These are phyloP conservation scores for Brassicogethes aeneus DNA, from an alignment of 2,888 invertebrate genomes.

Conservation along the genomic window DNA sequence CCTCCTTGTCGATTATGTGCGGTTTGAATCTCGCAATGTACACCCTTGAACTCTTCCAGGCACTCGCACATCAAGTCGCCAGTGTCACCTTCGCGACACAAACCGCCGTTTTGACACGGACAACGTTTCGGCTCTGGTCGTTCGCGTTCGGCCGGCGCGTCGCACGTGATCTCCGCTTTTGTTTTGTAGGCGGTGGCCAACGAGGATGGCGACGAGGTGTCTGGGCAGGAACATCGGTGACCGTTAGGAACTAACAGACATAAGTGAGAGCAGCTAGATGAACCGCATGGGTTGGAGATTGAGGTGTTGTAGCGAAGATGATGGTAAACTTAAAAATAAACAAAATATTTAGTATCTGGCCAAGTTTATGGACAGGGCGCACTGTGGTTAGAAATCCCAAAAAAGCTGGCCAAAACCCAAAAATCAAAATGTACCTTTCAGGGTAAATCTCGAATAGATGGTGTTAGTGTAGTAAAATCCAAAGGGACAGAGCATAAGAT, in stretches of 20 bases:
- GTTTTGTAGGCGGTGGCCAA: constrained; percentile 31
- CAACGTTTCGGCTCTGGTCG: constrained; percentile 71
- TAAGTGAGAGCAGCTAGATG: constrained; percentile 79
- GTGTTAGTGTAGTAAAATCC: no score
- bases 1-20: constrained; percentile 49
- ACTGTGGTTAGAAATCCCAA: no score
- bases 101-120: constrained; percentile 79
- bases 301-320: constrained; percentile 73
- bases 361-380: no score
- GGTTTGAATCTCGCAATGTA: constrained; percentile 60
- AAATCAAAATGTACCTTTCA: no score
- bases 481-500: no score
- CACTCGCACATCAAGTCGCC: constrained; percentile 65
- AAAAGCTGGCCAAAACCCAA: no score
- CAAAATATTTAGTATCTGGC: no score
- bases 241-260: constrained; percentile 87
- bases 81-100: constrained; percentile 53
- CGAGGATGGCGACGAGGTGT: constrained; percentile 47
- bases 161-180: constrained; percentile 64
- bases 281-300: constrained; percentile 56
- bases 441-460: no score
- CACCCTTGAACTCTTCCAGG: constrained; percentile 60
- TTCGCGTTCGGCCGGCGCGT: constrained; percentile 71
- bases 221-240: constrained; percentile 87
- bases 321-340: constrained; percentile 59